Evolutionary conservation across 1,140 invertebrate species (phyloP).

Genomic region (Trachelipus rathkii): DNA sequence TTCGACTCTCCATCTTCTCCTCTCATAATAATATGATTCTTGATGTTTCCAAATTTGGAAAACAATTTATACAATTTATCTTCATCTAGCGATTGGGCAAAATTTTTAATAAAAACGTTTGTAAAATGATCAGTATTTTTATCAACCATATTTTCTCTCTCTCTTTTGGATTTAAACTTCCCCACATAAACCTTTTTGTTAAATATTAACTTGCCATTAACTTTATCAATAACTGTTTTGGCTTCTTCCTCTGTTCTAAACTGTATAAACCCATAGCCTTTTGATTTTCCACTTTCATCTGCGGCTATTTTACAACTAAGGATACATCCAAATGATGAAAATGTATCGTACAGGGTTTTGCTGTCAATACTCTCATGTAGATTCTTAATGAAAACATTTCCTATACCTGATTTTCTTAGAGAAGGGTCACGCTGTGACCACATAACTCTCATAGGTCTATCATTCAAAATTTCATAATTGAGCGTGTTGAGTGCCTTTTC

Average conservation of each 20-base stretch:
- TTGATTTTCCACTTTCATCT: slow-evolving; percentile 91
- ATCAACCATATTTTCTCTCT: slow-evolving; percentile 84
- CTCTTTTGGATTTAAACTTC: slow-evolving; percentile 92
- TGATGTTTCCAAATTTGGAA: slow-evolving; percentile 88
- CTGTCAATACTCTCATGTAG: slow-evolving; percentile 98
- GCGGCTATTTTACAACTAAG: slow-evolving; percentile 95
- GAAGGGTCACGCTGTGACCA: slow-evolving; percentile 99
- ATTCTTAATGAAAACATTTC: slow-evolving; percentile 99
- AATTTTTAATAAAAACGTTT: slow-evolving; percentile 99
- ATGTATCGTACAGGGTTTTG: slow-evolving; percentile 99
- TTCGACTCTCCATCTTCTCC: slow-evolving; percentile 56
- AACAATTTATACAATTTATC: slow-evolving; percentile 91
- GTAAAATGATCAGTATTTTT: slow-evolving; percentile 97
- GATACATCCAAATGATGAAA: slow-evolving; percentile 98
- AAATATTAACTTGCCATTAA: slow-evolving; percentile 92
- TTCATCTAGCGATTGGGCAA: slow-evolving; percentile 90
- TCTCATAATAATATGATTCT: slow-evolving; percentile 72
- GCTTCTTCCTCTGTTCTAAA: slow-evolving; percentile 99
- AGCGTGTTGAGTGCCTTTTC: slow-evolving; percentile 98
- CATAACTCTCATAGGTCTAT: slow-evolving; percentile 98
- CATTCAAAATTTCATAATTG: slow-evolving; percentile 98
- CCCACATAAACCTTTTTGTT: slow-evolving; percentile 95
- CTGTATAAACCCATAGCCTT: slow-evolving; percentile 99
- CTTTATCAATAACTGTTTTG: slow-evolving; percentile 92
- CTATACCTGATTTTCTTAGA: slow-evolving; percentile 93